phyloP scores from a whole-genome alignment of 2,888 invertebrate species.

The Stictocephala bisonia region DNA sequence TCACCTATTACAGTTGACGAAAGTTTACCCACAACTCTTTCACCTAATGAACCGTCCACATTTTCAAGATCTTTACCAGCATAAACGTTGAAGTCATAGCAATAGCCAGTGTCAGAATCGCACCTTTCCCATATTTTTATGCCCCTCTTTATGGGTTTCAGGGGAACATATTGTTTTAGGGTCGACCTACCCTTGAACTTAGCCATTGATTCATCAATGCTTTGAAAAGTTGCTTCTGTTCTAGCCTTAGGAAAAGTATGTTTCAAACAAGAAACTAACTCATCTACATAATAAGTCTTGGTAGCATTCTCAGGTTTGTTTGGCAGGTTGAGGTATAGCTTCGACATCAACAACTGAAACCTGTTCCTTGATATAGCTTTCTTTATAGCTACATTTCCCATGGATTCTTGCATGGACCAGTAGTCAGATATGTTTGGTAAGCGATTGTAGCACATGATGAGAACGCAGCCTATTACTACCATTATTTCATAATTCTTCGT shows the following conservation, averaged over 20 bases:
- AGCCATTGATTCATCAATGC: conserved; percentile 53
- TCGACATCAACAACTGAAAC: conserved; percentile 50
- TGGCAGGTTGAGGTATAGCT: conserved; percentile 54
- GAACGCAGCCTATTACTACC: conserved; percentile 43
- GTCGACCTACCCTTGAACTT: conserved; percentile 50
- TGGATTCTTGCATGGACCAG: conserved; percentile 49
- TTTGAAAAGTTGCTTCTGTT: conserved; percentile 49
- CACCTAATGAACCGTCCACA: conserved; percentile 50
- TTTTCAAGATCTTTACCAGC: conserved; percentile 45
- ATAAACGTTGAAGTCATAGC: conserved; percentile 53
- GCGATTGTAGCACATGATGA: conserved; percentile 49
- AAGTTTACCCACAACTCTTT: conserved; percentile 54
- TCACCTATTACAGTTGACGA: conserved; percentile 50
- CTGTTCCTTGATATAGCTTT: conserved; percentile 52
- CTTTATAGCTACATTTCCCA: conserved; percentile 53
- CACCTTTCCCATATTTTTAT: conserved; percentile 53
- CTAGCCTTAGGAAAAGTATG: conserved; percentile 51
- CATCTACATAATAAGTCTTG: conserved; percentile 54
- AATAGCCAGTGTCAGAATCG: conserved; percentile 53
- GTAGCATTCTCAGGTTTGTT: conserved; percentile 49
- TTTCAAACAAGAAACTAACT: conserved; percentile 53
- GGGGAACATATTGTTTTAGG: conserved; percentile 51
- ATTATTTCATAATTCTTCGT: conserved; percentile 45
- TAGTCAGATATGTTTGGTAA: conserved; percentile 48
- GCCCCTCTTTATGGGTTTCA: conserved; percentile 54